These are phyloP conservation scores for Lissonota sp. DNA, from an alignment of 2,888 invertebrate genomes.

Conservation along the genomic window DNA sequence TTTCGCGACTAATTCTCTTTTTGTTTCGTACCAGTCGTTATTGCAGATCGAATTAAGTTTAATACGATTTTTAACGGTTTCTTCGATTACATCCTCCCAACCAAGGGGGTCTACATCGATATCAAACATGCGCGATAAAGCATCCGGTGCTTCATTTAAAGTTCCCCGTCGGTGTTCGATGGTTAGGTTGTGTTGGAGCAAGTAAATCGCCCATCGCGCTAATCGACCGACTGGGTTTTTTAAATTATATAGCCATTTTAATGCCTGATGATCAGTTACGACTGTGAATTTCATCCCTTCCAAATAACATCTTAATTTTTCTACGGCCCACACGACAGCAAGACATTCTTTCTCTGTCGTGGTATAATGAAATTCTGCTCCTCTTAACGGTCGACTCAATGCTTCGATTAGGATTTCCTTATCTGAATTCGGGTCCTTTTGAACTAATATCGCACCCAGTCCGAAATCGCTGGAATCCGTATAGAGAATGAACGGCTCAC, in stretches of 20 bases:
- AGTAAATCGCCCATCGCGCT: background rate
- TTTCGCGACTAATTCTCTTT: background rate
- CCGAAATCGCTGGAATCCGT: slow-evolving; percentile 4
- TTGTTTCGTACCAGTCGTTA: background rate
- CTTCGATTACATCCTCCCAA: background rate
- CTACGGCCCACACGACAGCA: slow-evolving; percentile 46
- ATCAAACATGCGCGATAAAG: background rate
- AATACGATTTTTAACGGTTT: background rate
- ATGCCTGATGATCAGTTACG: slow-evolving; percentile 46
- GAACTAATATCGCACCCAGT: background rate
- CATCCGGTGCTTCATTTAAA: background rate
- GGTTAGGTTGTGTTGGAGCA: background rate
- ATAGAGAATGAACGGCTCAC: background rate
- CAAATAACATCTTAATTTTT: slow-evolving; percentile 38
- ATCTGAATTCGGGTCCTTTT: background rate
- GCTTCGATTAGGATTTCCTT: background rate
- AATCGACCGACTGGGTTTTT: background rate
- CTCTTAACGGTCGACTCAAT: background rate
- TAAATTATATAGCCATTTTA: slow-evolving; percentile 31
- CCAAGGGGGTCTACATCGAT: background rate
- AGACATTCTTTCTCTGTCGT: slow-evolving; percentile 31
- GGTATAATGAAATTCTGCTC: background rate
- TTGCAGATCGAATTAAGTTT: background rate
- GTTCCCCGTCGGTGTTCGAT: background rate
- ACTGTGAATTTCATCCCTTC: slow-evolving; percentile 37